Base-by-base conservation (phyloP, 2,797 vertebrate genomes). In the Sus cebifrons region DNA sequence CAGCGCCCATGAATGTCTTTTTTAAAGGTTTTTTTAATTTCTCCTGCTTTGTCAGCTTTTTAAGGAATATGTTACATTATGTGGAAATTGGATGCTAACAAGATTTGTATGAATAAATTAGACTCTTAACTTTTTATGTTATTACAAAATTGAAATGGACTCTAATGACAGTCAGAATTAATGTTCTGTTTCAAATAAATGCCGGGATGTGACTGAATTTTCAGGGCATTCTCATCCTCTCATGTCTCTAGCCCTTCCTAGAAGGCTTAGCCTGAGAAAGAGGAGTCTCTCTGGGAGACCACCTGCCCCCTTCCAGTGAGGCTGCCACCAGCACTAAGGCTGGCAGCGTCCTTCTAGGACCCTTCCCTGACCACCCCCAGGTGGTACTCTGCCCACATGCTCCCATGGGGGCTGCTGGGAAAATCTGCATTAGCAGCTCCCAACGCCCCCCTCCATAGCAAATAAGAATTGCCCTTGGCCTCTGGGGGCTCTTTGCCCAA, bases 101-200 rank as follows among this genome's bases (percentile, higher is more conserved):
- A 96, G 93, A 77, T 97, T 92, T 97, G 98, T 97, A 97, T 97
- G 96, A 98, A 97, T 79, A 97, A 96, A 95, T 98, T 84, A 78
- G 96, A 94, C 96, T 52, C 96, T 97, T 96, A 97, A 97, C 97
- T 97, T 98, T 98, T 97, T 97, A 97, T 98, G 97, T 97, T 97
- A 98, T 97, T 97, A 97, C 90, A 73, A 70, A 96, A 20, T 49
- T 93, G 21, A 97, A 95, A 58, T 70, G 81, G 97, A 97, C 96
- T 97, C 96, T 97, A 98, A 91, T 95, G 70, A 89, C 90, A 52
- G 52, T 74, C 6, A 89, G 89, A 62, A n/a, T 11, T 96, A 93
- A 96, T 92, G 89, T 96, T 97, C 95, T 87, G 95, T 94, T 97
- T 97, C 97, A 94, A 89, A 97, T 96, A 96, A 95, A 93, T 79